Conservation (phyloP, 2,888 invertebrate genomes). For the Anaspis maculata region DNA sequence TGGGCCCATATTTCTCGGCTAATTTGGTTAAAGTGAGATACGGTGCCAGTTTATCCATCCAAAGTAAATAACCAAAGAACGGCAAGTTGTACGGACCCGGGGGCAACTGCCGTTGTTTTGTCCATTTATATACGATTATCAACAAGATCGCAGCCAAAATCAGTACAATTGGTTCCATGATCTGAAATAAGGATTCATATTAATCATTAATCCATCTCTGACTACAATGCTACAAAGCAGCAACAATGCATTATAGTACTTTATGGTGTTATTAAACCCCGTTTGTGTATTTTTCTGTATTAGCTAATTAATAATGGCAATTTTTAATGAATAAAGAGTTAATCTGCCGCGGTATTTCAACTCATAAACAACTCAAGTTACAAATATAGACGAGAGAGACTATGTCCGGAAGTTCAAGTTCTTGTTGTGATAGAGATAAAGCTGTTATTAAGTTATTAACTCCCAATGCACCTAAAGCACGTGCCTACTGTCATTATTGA, state of each 20-base stretch:
- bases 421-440: slow-evolving; percentile 5
- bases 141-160: not conserved
- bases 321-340: too few relatives aligned
- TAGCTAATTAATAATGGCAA: not conserved
- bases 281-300: slow-evolving; percentile 4
- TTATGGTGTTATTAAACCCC: slow-evolving; percentile 5
- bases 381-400: slow-evolving; percentile 5
- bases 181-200: slow-evolving; percentile 16
- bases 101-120: slow-evolving; percentile 44
- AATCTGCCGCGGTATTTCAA: too few relatives aligned
- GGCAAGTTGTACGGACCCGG: slow-evolving; percentile 78
- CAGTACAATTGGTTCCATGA: slow-evolving; percentile 20
- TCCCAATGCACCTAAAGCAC: slow-evolving; percentile 2
- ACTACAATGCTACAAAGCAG: too few relatives aligned
- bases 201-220: not conserved
- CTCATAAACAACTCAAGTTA: not conserved
- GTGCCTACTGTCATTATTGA: too few relatives aligned
- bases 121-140: not conserved
- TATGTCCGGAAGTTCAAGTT: slow-evolving; percentile 10
- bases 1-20: slow-evolving; percentile 60
- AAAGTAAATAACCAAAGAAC: slow-evolving; percentile 69
- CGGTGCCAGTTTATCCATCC: slow-evolving; percentile 59
- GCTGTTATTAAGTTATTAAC: slow-evolving; percentile 10
- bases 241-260: too few relatives aligned
- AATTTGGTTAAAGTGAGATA: slow-evolving; percentile 62